Base-by-base conservation (phyloP, 2,113 vertebrate genomes). In the Antechinus flavipes region DNA sequence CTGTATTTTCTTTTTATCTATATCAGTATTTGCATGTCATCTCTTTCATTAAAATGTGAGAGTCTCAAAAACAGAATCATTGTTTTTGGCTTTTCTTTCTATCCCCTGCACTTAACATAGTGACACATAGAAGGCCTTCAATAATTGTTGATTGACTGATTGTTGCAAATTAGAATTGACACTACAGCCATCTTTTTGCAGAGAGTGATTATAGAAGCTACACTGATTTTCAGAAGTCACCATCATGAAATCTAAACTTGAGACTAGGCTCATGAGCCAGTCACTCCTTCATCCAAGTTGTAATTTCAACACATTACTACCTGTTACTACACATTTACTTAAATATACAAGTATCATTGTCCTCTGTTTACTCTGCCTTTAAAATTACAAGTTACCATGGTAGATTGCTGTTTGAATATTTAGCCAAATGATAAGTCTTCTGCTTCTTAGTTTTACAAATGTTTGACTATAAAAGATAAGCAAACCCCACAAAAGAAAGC, bases 101-200 rank as follows among this genome's bases (percentile, higher is more conserved):
- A n/a, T n/a, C 30, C 61, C 35, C 35, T n/a, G 61, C 12, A 76
- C 35, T 68, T 76, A n/a, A n/a, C 35, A 76, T 14, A 76, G 61
- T n/a, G 61, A n/a, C 16, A n/a, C 35, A 61, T 61, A 76, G 35
- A n/a, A n/a, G n/a, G 30, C 5, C 19, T 14, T n/a, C n/a, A 76
- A 76, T 76, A 76, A 76, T n/a, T 68, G 25, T 58, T 58, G 25
- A 54, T 54, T 55, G 54, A 55, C 22, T 55, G 56, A 76, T 19
- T 76, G 61, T n/a, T n/a, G 35, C 35, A 76, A n/a, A 35, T n/a
- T 76, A 4, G 6, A 26, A 8, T 9, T 95, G 42, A 93, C 92
- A 96, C 9, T 14, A 6, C 91, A 90, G 35, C 53, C 52, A 53
- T 76, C 54, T 93, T 96, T 93, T 23, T 47, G 24, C 68, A 54